Evolutionary conservation across 1,140 invertebrate species (phyloP), one percentile per base, ranked within the genome.

Genomic region (Caenorhabditis remanei): DNA sequence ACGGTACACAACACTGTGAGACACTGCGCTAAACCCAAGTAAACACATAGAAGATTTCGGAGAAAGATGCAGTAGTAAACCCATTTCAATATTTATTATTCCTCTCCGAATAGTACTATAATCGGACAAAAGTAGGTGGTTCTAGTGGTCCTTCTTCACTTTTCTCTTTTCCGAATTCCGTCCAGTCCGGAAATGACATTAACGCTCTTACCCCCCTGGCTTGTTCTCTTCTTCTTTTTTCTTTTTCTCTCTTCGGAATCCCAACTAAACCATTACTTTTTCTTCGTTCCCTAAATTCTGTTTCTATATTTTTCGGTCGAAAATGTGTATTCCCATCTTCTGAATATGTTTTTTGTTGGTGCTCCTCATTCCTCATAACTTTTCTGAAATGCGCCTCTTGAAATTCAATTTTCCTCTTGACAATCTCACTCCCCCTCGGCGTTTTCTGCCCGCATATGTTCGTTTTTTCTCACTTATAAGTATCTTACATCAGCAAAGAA

Each of bases 1-100:
- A 50, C 71, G 46, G 71, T 79, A 79, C 71, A 79, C 71, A 79
- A 32, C 61, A 63, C 61, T 63, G 24, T 63, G 61, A 63, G 61
- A 79, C 46, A 50, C 71, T 79, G 46, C 71, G 71, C 71, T 79
- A 79, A 79, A 79, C 71, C 71, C 71, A 32, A 79, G 71, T 79
- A 79, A 79, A 79, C 71, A 79, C 19, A 50, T 71, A n/a, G 65
- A 43, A 46, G 40, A 9, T 65, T 71, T 46, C 41, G 65, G 41
- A 71, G 41, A 63, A 53, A 71, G 65, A 71, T 48, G 65, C 43
- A 71, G 65, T 71, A 71, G 71, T 48, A 79, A 50, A 50, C 71
- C 43, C 46, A 79, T 79, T 79, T 79, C 71, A n/a, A 79, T 79
- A 71, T 71, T 19, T 71, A 32, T 32, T 71, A 32, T 24, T 71